Evolutionary conservation across 2,888 invertebrate genomes (phyloP), one percentile per base, ranked within the genome.

Genomic region (Eristalis pertinax): DNA sequence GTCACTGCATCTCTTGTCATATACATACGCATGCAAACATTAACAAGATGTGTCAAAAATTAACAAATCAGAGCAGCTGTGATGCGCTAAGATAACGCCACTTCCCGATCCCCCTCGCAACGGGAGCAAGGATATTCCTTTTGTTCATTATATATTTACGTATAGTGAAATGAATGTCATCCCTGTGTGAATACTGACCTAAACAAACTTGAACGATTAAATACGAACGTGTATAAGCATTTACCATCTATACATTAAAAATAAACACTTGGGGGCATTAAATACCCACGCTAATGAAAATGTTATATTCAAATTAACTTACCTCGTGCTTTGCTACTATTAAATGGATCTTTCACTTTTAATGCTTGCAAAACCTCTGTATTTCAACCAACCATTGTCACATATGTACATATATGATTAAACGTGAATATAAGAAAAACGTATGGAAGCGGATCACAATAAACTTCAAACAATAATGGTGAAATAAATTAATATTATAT

Each of bases 1-100:
- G 19, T 26, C 26, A 26, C 26, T 26, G 35, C 35, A 38, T 11
- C 13, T 38, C 38, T 38, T 38, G 38, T 13, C 13, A 38, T 10
- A 38, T 13, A 50, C 50, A 50, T 19, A 19, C 11, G 13, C 4
- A n/a, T 13, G 10, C 29, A 72, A 15, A 64, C 64, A 72, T 29
- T 60, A 11, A 69, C 15, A 65, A 60, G 29, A 22, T 50, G 62
- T 63, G 63, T 85, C 85, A 85, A 77, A 82, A 69, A 73, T 60
- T 56, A 77, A 62, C 64, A 80, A 77, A 86, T 50, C 73, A 50
- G 67, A 78, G 82, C 82, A 86, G 86, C 86, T 82, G 86, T 70
- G 43, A 4, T 50, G 26, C 7, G 35, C 35, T 32, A 26, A 4
- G 29, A 64, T 65, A 60, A 58, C 32, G 32, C 50, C 29, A 56